Percentiles rank a stretch among this genome's conserved stretches.
Evolutionary conservation across 2,888 invertebrate species (phyloP).

Genomic region (Gryllus longicercus): DNA sequence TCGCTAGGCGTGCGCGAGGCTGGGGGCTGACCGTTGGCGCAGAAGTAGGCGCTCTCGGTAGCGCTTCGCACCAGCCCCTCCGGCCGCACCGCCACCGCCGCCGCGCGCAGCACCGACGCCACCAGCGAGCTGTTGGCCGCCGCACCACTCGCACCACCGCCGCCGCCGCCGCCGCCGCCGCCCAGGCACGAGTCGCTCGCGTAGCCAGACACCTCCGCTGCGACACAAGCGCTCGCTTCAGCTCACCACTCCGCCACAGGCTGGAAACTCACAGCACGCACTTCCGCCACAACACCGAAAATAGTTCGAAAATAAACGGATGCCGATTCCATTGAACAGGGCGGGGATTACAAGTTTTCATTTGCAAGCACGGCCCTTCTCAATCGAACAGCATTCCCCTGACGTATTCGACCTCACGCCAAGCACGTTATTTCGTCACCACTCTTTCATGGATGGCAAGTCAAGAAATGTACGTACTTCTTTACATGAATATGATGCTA

Average conservation of each 20-base stretch:
- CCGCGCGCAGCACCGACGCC: slow-evolving; percentile 60
- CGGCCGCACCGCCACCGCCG: slow-evolving; percentile 58
- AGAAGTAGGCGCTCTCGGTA: slow-evolving; percentile 66
- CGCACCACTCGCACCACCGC: neutral
- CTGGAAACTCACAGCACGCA: no score
- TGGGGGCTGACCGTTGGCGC: slow-evolving; percentile 58
- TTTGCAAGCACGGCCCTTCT: no score
- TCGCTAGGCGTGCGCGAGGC: neutral
- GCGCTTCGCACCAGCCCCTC: slow-evolving; percentile 63
- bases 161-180: slow-evolving; percentile 46
- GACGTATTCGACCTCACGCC: no score
- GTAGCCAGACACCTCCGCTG: slow-evolving; percentile 66
- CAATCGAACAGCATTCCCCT: no score
- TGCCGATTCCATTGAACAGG: no score
- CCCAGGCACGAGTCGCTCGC: slow-evolving; percentile 63
- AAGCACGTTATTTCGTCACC: no score
- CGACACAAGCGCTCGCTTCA: slow-evolving; percentile 39
- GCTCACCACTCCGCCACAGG: neutral
- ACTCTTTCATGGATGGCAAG: no score
- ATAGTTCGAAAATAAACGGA: no score
- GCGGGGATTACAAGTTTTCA: no score
- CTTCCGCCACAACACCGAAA: no score
- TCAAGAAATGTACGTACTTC: no score
- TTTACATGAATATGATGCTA: no score
- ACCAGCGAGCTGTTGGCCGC: slow-evolving; percentile 45